phyloP scores from a whole-genome alignment of 1,140 invertebrate genomes.

The Vollenhovia emeryi region DNA sequence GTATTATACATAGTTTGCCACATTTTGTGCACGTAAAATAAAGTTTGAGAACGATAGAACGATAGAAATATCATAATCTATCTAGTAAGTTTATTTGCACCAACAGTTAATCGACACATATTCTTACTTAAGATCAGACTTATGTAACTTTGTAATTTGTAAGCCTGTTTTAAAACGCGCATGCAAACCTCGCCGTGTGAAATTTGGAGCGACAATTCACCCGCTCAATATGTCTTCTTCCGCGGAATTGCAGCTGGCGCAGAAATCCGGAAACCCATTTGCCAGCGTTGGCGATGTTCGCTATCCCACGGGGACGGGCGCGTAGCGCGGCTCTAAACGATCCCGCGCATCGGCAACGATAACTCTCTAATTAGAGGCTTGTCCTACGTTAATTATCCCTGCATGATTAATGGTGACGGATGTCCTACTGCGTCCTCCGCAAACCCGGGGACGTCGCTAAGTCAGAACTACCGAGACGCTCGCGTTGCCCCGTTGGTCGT shows the following conservation, averaged over 20 bases:
- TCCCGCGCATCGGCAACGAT: conserved; percentile 69
- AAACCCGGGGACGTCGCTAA: conserved; percentile 3
- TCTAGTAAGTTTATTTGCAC: neutral
- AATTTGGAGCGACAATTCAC: neutral
- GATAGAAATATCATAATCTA: no score
- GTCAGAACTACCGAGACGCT: conserved; percentile 30
- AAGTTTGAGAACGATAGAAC: no score
- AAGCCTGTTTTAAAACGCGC: neutral
- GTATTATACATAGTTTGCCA: no score
- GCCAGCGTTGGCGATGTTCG: neutral
- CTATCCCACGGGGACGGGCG: conserved; percentile 45
- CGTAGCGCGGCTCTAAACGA: conserved; percentile 34
- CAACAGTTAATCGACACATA: neutral
- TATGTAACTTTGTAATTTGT: neutral
- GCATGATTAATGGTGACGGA: conserved; percentile 75
- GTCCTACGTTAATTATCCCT: conserved; percentile 74
- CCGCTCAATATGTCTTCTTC: neutral
- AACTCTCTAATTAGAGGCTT: conserved; percentile 77
- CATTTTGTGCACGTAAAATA: no score
- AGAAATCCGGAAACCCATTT: conserved; percentile 26
- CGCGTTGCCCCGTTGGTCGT: neutral
- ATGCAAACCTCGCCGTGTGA: neutral
- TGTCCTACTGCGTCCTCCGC: conserved; percentile 37
- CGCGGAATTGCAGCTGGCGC: neutral
- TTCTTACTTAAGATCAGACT: neutral